phyloP scores from a whole-genome alignment of 2,797 vertebrate species.

The Diplodus sargus region DNA sequence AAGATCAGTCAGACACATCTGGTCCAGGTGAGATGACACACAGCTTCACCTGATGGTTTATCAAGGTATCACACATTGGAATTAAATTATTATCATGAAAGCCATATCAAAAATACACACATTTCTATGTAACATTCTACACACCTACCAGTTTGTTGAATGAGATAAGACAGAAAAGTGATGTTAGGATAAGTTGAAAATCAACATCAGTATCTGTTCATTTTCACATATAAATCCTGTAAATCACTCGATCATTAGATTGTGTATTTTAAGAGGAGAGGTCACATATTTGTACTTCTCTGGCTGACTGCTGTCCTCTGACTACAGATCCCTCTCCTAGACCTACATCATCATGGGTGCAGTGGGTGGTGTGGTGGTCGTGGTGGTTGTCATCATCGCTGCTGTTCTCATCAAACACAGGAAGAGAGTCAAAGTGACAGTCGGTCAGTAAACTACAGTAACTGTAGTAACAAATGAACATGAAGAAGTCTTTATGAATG shows the following conservation, averaged over 20 bases:
- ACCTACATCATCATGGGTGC: conserved; percentile 2
- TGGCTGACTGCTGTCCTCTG: not conserved
- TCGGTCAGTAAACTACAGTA: conserved; percentile 3
- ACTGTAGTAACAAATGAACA: too few relatives aligned
- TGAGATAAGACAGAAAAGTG: too few relatives aligned
- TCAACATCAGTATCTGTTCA: not conserved
- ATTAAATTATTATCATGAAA: not conserved
- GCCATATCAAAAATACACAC: not conserved
- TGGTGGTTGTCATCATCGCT: not conserved
- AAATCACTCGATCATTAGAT: not conserved
- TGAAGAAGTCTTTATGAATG: not conserved
- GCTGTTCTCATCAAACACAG: conserved; percentile 31
- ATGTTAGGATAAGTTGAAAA: not conserved
- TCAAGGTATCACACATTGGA: not conserved
- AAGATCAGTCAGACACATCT: not conserved
- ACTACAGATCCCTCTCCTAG: fast-evolving
- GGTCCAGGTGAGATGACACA: not conserved
- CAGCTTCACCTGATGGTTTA: not conserved
- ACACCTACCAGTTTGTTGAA: not conserved
- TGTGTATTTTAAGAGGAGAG: not conserved
- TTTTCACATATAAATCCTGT: not conserved
- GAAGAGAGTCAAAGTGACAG: not conserved
- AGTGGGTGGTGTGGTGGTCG: not conserved
- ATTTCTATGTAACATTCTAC: not conserved
- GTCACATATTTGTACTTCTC: not conserved